phyloP scores from a whole-genome alignment of 2,888 invertebrate species.

The Trichogramma dendrolimi region DNA sequence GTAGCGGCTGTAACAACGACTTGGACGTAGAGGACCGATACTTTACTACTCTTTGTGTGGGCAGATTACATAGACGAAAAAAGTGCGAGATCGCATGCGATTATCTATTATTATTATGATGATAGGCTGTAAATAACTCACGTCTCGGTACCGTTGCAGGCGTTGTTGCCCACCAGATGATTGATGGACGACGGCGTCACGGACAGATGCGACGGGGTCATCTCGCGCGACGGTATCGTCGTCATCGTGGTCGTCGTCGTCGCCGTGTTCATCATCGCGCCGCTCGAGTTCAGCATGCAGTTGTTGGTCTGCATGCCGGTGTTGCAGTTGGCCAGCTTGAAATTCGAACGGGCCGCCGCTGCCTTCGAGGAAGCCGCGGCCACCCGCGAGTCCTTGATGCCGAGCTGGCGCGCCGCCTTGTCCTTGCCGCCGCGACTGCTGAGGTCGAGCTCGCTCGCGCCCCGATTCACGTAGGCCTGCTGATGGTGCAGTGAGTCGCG shows the following conservation, averaged over 20 bases:
- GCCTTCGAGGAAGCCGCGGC: too few relatives aligned
- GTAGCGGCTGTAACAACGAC: slow-evolving; percentile 40
- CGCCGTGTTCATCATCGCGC: slow-evolving; percentile 12
- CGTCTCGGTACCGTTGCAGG: slow-evolving; percentile 68
- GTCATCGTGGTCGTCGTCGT: slow-evolving; percentile 14
- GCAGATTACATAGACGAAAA: not conserved
- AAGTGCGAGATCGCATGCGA: not conserved
- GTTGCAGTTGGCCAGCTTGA: slow-evolving; percentile 57
- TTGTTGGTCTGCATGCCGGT: slow-evolving; percentile 26
- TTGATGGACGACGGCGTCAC: slow-evolving; percentile 59
- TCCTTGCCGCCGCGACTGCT: slow-evolving; percentile 66
- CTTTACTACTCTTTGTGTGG: not conserved
- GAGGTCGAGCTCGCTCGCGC: slow-evolving; percentile 72
- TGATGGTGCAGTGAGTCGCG: slow-evolving; percentile 65
- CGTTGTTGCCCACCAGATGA: slow-evolving; percentile 61
- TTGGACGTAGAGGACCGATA: not conserved
- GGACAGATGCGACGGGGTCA: slow-evolving; percentile 57
- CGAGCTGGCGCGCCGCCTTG: slow-evolving; percentile 15
- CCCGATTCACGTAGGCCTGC: slow-evolving; percentile 65
- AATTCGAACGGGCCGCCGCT: slow-evolving; percentile 39
- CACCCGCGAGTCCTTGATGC: too few relatives aligned
- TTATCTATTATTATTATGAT: not conserved
- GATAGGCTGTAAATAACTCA: slow-evolving; percentile 45
- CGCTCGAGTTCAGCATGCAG: not conserved
- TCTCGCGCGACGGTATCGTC: not conserved